Evolutionary conservation across 64 coral and sea anemone species (phyloP), one percentile per base, ranked within the genome.

Genomic region (Montipora cactus): DNA sequence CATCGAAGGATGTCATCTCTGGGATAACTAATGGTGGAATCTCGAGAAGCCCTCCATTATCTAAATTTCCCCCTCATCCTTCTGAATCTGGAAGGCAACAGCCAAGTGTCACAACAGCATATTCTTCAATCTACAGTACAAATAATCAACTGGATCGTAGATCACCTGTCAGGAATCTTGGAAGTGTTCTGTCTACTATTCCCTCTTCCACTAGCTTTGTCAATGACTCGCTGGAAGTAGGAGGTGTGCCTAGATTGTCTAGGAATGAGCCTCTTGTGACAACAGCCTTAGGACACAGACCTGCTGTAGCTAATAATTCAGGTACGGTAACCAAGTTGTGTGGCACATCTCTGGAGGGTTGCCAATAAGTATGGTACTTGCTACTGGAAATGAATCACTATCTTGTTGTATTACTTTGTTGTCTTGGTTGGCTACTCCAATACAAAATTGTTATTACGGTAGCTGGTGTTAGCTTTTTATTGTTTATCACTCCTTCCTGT

Each of bases 191-290:
- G 16, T 83, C 80, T 9, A 28, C 80, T 52, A 67, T 77, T 53
- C 72, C 87, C 3, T 90, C 67, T 79, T 61, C 47, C 51, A 55
- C 87, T 7, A 89, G 88, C 47, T 97, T 97, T 97, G 96, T 97
- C 95, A 93, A 95, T 70, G 96, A 97, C 75, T 95, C 92, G 9
- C 57, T 95, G 49, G 96, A 97, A 81, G 51, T 94, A 12, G 59
- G 81, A 12, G 75, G 90, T 86, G 22, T 59, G 15, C 59, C 71
- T 49, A 85, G 90, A 8, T 18, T 49, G 8, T 61, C 19, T 25
- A 57, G 53, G 20, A 82, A 71, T 81, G 84, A 62, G 71, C 16
- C 49, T 16, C 52, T 62, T 22, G 45, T 84, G 44, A 53, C 87
- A 44, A 88, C 92, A 5, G 68, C 83, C 6, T 47, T 93, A 9